Evolutionary conservation across 2,797 vertebrate species (phyloP).

Genomic region (Avahi laniger): DNA sequence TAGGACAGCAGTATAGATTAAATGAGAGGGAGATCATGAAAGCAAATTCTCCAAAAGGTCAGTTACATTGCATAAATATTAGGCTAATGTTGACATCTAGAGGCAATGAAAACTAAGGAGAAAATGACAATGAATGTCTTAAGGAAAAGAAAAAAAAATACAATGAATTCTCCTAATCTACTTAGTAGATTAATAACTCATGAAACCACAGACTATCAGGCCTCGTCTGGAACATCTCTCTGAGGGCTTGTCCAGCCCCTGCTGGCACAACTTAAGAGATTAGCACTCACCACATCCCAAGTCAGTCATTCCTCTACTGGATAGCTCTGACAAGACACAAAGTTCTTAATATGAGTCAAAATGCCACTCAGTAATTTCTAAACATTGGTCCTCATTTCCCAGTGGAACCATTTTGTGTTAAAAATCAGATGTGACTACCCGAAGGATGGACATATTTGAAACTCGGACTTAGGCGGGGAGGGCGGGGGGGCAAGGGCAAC

Average conservation of each 20-base stretch:
- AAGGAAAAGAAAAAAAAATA: conserved; percentile 44
- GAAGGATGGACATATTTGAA: too few relatives aligned
- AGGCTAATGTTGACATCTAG: background rate
- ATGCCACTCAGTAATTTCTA: background rate
- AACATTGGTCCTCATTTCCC: background rate
- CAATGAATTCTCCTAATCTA: conserved; percentile 1
- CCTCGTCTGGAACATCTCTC: background rate
- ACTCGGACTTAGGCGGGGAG: too few relatives aligned
- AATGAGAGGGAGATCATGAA: conserved; percentile 8
- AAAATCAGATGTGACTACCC: conserved; percentile 37
- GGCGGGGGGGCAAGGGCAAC: too few relatives aligned
- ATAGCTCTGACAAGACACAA: background rate
- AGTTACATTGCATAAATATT: background rate
- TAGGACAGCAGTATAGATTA: background rate
- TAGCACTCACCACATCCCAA: background rate
- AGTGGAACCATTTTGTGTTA: background rate
- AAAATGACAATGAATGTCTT: conserved; percentile 11
- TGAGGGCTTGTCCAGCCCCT: background rate
- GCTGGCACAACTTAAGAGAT: background rate
- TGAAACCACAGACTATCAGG: background rate
- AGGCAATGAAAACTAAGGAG: background rate
- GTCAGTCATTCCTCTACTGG: background rate
- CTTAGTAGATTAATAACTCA: background rate
- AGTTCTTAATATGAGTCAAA: background rate
- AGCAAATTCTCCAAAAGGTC: conserved; percentile 26